Evolutionary conservation across 2,797 vertebrate genomes (phyloP).

Genomic region (Aulostomus chinensis): DNA sequence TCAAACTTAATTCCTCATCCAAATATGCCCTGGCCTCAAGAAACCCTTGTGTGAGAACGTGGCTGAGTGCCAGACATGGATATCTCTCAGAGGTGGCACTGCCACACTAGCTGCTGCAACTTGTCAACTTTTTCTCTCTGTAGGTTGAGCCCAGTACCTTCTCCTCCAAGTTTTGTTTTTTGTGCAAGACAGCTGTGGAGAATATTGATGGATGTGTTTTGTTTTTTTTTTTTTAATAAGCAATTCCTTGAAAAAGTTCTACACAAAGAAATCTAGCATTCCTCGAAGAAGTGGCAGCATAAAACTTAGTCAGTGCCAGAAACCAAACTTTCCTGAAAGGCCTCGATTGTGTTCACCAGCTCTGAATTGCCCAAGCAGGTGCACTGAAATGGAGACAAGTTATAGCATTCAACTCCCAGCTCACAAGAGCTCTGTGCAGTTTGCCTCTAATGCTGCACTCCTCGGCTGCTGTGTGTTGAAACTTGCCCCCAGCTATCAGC

Average conservation of each 20-base stretch:
- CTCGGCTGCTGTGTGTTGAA: slow-evolving; percentile 43
- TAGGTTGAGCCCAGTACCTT: slow-evolving; percentile 9
- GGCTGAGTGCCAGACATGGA: slow-evolving; percentile 42
- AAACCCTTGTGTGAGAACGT: slow-evolving; percentile 39
- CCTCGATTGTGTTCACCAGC: slow-evolving; percentile 5
- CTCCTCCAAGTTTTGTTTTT: slow-evolving; percentile 34
- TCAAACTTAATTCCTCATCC: slow-evolving; percentile 35
- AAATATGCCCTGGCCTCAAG: slow-evolving; percentile 49
- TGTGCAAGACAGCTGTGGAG: slow-evolving; percentile 58
- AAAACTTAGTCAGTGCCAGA: slow-evolving; percentile 17
- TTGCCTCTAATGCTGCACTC: slow-evolving; percentile 36
- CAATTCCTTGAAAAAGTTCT: slow-evolving; percentile 30
- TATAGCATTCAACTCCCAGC: slow-evolving; percentile 39
- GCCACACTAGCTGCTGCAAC: slow-evolving; percentile 16
- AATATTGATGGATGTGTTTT: too few relatives aligned
- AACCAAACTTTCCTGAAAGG: slow-evolving; percentile 18
- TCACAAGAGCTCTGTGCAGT: slow-evolving; percentile 40
- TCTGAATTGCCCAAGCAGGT: slow-evolving; percentile 50
- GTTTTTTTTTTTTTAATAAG: too few relatives aligned
- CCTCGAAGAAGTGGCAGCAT: slow-evolving; percentile 10
- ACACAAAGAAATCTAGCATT: slow-evolving; percentile 25
- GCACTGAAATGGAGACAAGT: slow-evolving; percentile 53
- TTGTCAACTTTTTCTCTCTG: slow-evolving; percentile 35
- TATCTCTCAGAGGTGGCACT: slow-evolving; percentile 17
- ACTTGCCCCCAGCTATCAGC: slow-evolving; percentile 45